Percentiles rank a stretch among this genome's conserved stretches.
These are phyloP conservation scores for Drosophila ironensis DNA, from an alignment of 1,140 invertebrate species.

Conservation along the genomic window DNA sequence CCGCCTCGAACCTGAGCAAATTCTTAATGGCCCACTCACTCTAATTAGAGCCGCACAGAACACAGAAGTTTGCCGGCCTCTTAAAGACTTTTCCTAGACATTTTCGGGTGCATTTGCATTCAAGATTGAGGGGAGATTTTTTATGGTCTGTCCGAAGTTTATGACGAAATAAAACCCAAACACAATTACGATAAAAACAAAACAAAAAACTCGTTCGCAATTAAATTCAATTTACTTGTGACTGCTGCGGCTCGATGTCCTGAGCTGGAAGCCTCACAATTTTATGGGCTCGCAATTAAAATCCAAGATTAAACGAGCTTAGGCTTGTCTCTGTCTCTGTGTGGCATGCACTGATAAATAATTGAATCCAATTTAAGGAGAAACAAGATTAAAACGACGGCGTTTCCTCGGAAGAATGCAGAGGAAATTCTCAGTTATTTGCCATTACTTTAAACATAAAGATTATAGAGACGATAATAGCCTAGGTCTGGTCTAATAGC, in stretches of 20 bases:
- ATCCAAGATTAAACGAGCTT: slow-evolving; percentile 72
- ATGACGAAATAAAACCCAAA: slow-evolving; percentile 69
- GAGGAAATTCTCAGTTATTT: too few relatives aligned
- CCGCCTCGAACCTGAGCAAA: slow-evolving; percentile 41
- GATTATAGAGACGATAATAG: too few relatives aligned
- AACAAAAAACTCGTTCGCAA: slow-evolving; percentile 58
- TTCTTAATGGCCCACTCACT: slow-evolving; percentile 70
- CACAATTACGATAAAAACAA: slow-evolving; percentile 66
- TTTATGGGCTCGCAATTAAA: slow-evolving; percentile 73
- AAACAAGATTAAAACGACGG: too few relatives aligned
- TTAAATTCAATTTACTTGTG: slow-evolving; percentile 77
- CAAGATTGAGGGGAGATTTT: slow-evolving; percentile 47
- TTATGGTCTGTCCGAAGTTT: slow-evolving; percentile 61
- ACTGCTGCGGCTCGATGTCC: slow-evolving; percentile 43
- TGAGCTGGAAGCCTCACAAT: slow-evolving; percentile 12
- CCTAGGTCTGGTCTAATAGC: too few relatives aligned
- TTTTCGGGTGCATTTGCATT: slow-evolving; percentile 54
- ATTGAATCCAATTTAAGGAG: too few relatives aligned
- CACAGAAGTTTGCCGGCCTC: slow-evolving; percentile 42
- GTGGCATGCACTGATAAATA: neutral
- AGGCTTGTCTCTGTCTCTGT: slow-evolving; percentile 17
- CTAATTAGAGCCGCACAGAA: slow-evolving; percentile 62
- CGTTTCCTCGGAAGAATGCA: too few relatives aligned
- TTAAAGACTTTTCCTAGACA: slow-evolving; percentile 27
- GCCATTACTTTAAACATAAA: too few relatives aligned